Conservation (phyloP, 2,113 vertebrate genomes). For the Sminthopsis crassicaudata region DNA sequence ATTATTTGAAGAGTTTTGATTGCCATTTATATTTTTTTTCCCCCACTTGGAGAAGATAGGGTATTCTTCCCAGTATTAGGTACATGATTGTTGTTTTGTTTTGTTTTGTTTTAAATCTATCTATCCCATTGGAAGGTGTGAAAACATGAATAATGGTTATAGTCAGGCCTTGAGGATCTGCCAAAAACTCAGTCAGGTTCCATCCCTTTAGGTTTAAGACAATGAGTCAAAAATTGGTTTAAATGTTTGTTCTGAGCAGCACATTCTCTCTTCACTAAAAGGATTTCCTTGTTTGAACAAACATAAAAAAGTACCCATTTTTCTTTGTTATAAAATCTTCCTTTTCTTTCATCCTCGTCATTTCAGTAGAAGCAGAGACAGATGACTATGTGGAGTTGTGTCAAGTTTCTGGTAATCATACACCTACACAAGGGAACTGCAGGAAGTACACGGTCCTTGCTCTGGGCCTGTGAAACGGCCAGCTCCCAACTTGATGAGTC, state of each 20-base stretch:
- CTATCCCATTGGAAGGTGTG: neutral
- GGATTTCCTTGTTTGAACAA: conserved; percentile 69
- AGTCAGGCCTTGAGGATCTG: conserved; percentile 51
- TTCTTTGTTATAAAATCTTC: conserved; percentile 73
- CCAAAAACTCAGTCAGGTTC: conserved; percentile 67
- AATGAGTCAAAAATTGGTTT: conserved; percentile 65
- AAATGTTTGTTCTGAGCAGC: conserved; percentile 74
- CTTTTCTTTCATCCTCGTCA: conserved; percentile 78
- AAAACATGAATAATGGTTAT: conserved; percentile 51
- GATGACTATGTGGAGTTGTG: conserved; percentile 57
- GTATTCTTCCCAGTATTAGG: neutral
- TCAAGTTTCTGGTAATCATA: conserved; percentile 75
- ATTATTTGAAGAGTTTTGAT: neutral
- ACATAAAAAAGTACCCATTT: conserved; percentile 71
- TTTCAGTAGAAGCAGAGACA: conserved; percentile 65
- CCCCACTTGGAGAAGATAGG: neutral
- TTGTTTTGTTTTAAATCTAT: conserved; percentile 15
- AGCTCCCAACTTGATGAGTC: conserved; percentile 61
- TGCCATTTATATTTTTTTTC: neutral
- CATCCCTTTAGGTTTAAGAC: conserved; percentile 67
- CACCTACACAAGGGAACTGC: conserved; percentile 68
- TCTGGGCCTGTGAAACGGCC: conserved; percentile 15
- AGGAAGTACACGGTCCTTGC: conserved; percentile 65
- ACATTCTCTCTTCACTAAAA: conserved; percentile 68
- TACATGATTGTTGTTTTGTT: neutral